These are phyloP conservation scores for Caenorhabditis japonica DNA, from an alignment of 2,888 invertebrate species.

Conservation along the genomic window DNA sequence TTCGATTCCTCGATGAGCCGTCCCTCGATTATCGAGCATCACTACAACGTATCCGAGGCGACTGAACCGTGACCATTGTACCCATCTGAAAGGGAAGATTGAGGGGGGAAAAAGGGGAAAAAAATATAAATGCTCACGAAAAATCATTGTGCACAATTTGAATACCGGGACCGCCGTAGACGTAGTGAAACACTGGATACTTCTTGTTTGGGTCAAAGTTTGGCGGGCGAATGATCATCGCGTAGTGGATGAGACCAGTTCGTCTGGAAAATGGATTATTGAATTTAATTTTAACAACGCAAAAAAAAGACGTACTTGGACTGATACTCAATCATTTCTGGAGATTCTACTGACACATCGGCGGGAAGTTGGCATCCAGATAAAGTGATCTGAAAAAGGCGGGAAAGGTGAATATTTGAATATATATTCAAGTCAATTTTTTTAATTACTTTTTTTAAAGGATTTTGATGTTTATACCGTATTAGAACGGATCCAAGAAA, in stretches of 20 bases:
- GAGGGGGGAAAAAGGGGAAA: not conserved
- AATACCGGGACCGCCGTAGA: slow-evolving; percentile 98
- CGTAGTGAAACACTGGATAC: slow-evolving; percentile 90
- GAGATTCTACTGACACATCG: slow-evolving; percentile 7
- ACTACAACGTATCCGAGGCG: slow-evolving; percentile 96
- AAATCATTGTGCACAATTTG: slow-evolving; percentile 90
- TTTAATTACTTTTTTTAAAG: too few relatives aligned
- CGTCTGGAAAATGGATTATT: not conserved
- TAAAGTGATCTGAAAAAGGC: not conserved
- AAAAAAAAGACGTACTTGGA: slow-evolving; percentile 32
- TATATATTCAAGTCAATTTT: too few relatives aligned
- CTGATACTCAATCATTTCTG: slow-evolving; percentile 47
- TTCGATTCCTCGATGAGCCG: slow-evolving; percentile 89
- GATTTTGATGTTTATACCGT: too few relatives aligned
- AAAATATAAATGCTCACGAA: slow-evolving; percentile 51
- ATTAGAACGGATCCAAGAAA: too few relatives aligned
- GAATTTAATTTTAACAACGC: not conserved
- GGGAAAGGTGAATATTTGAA: too few relatives aligned
- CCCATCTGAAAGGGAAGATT: slow-evolving; percentile 48
- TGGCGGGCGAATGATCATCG: slow-evolving; percentile 52
- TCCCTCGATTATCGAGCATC: slow-evolving; percentile 94
- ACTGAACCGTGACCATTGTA: slow-evolving; percentile 90
- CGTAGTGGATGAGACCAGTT: slow-evolving; percentile 52
- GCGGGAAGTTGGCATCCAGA: not conserved
- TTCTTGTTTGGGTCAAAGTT: slow-evolving; percentile 43